phyloP scores from a whole-genome alignment of 2,888 invertebrate species.

The Andricus curvator region DNA sequence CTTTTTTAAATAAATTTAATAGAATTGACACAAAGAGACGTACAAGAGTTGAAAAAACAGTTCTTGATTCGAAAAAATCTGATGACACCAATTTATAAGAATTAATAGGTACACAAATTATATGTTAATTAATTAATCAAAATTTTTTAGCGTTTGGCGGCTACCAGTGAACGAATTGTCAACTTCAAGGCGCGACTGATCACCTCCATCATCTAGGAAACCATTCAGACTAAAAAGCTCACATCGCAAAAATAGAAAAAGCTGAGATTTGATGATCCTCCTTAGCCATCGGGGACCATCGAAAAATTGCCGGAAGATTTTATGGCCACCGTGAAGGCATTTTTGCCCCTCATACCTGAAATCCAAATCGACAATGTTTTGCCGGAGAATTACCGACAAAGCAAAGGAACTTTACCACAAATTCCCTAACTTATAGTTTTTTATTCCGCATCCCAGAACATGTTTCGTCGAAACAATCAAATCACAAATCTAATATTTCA shows the following conservation, averaged over 20 bases:
- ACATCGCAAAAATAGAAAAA: constrained; percentile 45
- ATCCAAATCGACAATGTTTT: constrained; percentile 1
- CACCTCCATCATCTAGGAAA: constrained; percentile 89
- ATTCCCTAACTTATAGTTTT: not conserved
- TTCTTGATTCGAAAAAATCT: too few species aligned
- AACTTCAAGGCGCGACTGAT: constrained; percentile 96
- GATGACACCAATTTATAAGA: too few species aligned
- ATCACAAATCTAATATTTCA: constrained; percentile 5
- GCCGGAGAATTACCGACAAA: not conserved
- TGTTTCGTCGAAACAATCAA: constrained; percentile 25
- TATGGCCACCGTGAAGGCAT: not conserved
- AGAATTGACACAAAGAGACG: too few species aligned
- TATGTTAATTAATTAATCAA: not conserved
- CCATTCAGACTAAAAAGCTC: constrained; percentile 44
- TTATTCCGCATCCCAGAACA: not conserved
- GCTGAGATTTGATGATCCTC: constrained; percentile 8
- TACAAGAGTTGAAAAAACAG: too few species aligned
- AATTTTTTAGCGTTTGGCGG: constrained; percentile 85
- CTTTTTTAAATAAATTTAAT: too few species aligned
- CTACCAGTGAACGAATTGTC: constrained; percentile 94
- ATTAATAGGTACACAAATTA: too few species aligned
- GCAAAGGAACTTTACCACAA: constrained; percentile 8
- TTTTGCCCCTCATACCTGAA: not conserved
- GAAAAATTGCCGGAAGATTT: not conserved
- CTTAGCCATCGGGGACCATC: constrained; percentile 20